Percentiles rank a stretch among this genome's conserved stretches.
Evolutionary conservation across 2,113 vertebrate species (phyloP).

Genomic region (Sylvia atricapilla): DNA sequence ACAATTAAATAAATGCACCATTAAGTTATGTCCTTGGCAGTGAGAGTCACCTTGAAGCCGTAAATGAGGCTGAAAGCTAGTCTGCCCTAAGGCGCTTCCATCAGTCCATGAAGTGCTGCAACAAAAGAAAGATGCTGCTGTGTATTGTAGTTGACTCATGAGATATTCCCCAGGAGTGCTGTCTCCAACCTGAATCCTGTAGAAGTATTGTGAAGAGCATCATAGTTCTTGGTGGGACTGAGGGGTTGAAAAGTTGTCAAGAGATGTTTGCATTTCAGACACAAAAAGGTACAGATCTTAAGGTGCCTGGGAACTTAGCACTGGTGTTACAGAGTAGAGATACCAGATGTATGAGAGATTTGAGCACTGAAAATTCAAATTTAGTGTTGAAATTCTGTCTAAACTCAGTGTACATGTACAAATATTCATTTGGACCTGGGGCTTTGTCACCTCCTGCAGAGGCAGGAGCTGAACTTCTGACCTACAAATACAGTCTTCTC

Average conservation of each 20-base stretch:
- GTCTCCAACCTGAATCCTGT: not conserved
- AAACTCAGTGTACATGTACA: not conserved
- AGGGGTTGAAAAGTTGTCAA: not conserved
- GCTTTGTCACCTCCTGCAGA: not conserved
- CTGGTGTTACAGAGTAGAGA: not conserved
- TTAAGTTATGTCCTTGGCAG: not conserved
- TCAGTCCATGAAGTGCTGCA: not conserved
- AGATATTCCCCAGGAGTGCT: not conserved
- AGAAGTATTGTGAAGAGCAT: not conserved
- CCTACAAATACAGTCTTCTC: not conserved
- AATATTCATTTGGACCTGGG: not conserved
- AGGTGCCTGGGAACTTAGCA: not conserved
- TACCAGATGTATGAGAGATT: not conserved
- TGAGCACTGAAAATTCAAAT: not conserved
- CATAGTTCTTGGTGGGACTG: accelerated
- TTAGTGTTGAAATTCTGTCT: not conserved
- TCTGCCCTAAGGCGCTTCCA: not conserved
- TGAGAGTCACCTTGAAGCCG: not conserved
- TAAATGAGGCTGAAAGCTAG: accelerated
- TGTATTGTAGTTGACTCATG: not conserved
- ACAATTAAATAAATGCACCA: not conserved
- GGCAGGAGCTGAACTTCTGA: not conserved
- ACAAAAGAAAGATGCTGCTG: not conserved
- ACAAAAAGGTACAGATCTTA: not conserved
- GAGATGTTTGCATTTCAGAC: not conserved